A percentile compares a stretch with the other conserved stretches of the same genome.
These are phyloP conservation scores for Oryzias javanicus DNA, from an alignment of 2,113 vertebrate genomes.

Conservation along the genomic window DNA sequence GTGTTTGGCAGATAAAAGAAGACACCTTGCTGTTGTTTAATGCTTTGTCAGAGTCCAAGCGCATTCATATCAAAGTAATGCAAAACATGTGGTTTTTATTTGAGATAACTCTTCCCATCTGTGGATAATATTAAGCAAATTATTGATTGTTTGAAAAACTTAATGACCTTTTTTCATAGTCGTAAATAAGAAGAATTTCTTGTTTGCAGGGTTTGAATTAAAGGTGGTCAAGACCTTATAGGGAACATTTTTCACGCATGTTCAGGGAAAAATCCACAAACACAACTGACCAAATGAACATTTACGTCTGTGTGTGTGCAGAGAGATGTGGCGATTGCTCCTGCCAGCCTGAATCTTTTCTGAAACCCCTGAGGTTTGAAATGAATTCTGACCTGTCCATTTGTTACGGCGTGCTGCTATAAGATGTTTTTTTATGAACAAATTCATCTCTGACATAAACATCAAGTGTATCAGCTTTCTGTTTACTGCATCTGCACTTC, in stretches of 20 bases:
- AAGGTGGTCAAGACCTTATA: too few species aligned
- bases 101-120: background rate
- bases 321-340: constrained; percentile 5
- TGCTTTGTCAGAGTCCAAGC: background rate
- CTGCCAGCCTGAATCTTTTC: constrained; percentile 7
- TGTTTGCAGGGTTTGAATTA: too few species aligned
- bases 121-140: background rate
- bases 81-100: background rate
- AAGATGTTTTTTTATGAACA: constrained; percentile 1
- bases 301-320: background rate
- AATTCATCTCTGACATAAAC: constrained; percentile 28
- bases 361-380: constrained; percentile 16
- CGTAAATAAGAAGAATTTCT: too few species aligned
- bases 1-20: background rate
- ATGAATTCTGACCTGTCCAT: constrained; percentile 14
- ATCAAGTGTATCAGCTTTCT: constrained; percentile 13
- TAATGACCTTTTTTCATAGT: background rate
- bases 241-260: too few species aligned
- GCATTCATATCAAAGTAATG: background rate
- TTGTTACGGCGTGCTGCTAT: constrained; percentile 1
- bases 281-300: too few species aligned
- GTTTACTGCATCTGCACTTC: constrained; percentile 24
- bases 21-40: background rate
- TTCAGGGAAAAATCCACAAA: background rate
- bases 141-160: background rate